These are phyloP conservation scores for Pachycephala philippinensis DNA, from an alignment of 2,113 vertebrate genomes.

Conservation along the genomic window DNA sequence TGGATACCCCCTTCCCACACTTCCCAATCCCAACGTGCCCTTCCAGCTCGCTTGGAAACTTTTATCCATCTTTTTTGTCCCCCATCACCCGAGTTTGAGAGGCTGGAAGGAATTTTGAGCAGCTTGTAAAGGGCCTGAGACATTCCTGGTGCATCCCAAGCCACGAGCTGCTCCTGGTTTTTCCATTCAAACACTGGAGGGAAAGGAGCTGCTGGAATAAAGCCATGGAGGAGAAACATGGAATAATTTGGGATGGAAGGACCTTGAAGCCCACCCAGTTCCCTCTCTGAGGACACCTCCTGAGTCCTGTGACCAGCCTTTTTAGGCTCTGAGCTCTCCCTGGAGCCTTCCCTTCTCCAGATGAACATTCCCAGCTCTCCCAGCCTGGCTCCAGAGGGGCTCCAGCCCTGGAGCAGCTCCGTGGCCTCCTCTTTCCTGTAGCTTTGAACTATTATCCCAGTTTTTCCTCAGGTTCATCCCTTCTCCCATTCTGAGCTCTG, in stretches of 20 bases:
- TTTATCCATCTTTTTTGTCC: background rate
- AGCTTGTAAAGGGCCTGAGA: background rate
- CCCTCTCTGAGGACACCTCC: background rate
- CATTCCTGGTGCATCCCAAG: background rate
- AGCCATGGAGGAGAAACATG: background rate
- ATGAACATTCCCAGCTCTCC: background rate
- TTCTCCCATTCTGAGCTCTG: background rate
- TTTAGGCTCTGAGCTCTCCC: background rate
- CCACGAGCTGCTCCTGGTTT: fast-evolving
- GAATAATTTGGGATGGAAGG: background rate
- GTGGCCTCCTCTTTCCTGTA: background rate
- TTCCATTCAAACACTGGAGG: background rate
- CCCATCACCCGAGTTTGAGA: background rate
- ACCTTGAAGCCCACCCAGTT: background rate
- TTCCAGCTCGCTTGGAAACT: background rate
- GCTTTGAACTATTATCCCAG: background rate
- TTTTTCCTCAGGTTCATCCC: background rate
- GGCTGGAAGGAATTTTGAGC: background rate
- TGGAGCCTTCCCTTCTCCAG: background rate
- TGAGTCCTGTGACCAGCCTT: background rate
- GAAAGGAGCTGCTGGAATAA: background rate
- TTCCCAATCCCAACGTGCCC: background rate
- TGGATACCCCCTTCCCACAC: background rate
- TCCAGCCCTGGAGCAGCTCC: background rate
- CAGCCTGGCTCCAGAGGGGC: background rate